phyloP scores from a whole-genome alignment of 2,888 invertebrate species.

The Mimumesa dahlbomi region DNA sequence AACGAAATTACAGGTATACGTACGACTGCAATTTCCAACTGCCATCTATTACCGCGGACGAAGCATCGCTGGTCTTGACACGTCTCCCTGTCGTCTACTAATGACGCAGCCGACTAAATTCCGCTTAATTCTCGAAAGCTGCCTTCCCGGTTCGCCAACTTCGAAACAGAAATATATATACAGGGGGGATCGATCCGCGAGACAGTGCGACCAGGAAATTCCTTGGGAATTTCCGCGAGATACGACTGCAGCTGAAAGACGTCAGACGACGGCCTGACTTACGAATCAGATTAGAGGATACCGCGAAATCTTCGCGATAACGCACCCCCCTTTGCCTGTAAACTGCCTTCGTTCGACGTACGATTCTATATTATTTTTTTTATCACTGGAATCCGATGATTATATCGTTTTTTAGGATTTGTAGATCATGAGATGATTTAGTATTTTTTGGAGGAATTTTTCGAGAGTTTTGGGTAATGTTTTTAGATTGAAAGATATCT shows the following conservation, averaged over 20 bases:
- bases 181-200: conserved; percentile 23
- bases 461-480: too few species aligned
- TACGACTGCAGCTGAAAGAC: conserved; percentile 14
- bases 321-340: background rate
- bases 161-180: conserved; percentile 18
- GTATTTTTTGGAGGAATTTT: too few species aligned
- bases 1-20: too few species aligned
- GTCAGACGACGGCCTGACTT: conserved; percentile 40
- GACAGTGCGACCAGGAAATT: background rate
- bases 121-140: conserved; percentile 17
- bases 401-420: too few species aligned
- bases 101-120: conserved; percentile 11
- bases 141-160: background rate
- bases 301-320: conserved; percentile 4
- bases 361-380: too few species aligned
- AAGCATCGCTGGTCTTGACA: conserved; percentile 17
- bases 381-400: too few species aligned
- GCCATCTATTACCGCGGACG: too few species aligned
- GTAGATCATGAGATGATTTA: too few species aligned
- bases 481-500: too few species aligned
- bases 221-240: background rate
- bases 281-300: conserved; percentile 28
- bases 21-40: too few species aligned
- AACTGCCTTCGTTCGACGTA: background rate
- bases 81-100: conserved; percentile 12